These are phyloP conservation scores for Sycophila sp. DNA, from an alignment of 1,140 invertebrate species.

Conservation along the genomic window DNA sequence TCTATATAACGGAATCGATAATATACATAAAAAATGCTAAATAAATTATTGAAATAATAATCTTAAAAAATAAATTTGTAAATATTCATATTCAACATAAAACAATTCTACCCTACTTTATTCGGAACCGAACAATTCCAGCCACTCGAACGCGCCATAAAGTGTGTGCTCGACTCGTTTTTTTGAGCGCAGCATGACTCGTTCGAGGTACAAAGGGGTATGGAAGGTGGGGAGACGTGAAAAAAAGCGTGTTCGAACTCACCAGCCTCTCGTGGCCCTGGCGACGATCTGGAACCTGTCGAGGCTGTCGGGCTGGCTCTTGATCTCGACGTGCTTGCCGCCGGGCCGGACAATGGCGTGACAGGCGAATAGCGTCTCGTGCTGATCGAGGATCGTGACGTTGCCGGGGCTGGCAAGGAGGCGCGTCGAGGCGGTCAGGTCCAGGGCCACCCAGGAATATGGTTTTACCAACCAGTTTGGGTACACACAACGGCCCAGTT, in stretches of 20 bases:
- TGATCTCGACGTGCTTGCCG: constrained; percentile 25
- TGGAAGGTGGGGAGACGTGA: too few relatives aligned
- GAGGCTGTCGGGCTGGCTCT: constrained; percentile 17
- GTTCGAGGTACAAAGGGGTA: too few relatives aligned
- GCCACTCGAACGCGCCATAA: too few relatives aligned
- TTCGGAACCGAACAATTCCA: too few relatives aligned
- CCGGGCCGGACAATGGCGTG: constrained; percentile 45
- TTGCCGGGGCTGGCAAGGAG: constrained; percentile 52
- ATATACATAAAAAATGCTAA: too few relatives aligned
- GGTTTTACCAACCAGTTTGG: constrained; percentile 53
- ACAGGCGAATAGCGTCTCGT: constrained; percentile 56
- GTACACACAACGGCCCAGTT: constrained; percentile 46
- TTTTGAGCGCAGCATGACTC: too few relatives aligned
- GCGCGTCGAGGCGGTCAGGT: constrained; percentile 49
- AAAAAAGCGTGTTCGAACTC: constrained; percentile 40
- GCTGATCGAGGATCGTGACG: constrained; percentile 56
- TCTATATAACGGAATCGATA: too few relatives aligned
- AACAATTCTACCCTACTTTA: too few relatives aligned
- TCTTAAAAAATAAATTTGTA: too few relatives aligned
- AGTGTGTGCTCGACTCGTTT: too few relatives aligned
- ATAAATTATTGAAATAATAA: too few relatives aligned
- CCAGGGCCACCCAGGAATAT: constrained; percentile 56
- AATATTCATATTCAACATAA: too few relatives aligned
- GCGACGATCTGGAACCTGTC: constrained; percentile 53
- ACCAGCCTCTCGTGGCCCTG: constrained; percentile 58